Evolutionary conservation across 2,888 invertebrate species (phyloP), one percentile per base, ranked within the genome.

Genomic region (Cyrtodaria siliqua): DNA sequence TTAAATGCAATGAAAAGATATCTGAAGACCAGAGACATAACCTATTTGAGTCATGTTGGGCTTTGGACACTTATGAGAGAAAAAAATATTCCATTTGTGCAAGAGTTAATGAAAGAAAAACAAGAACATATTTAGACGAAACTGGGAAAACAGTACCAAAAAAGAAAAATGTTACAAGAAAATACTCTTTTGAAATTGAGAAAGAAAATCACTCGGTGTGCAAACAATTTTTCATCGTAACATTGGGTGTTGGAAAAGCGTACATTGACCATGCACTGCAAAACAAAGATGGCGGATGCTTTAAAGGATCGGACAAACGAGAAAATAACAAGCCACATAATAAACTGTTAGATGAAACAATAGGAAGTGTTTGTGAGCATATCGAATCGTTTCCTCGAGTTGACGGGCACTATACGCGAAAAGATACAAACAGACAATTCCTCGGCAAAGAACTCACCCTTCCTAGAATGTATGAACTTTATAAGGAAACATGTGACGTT

Each of bases 341-440:
- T 27, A 57, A 57, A 27, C 38, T 40, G 20, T 40, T 38, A 3
- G 42, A 57, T 20, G 23, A 57, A 23, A 52, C 14, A 9, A 14
- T 68, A 18, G 29, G 61, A 12, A 18, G 12, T 18, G 70, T 80
- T 0, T 52, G 50, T 26, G 20, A 61, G n/a, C 80, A 76, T 57
- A 79, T 79, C n/a, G 62, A 73, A 20, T 80, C 76, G 12, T 80
- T 80, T 57, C 70, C 72, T 18, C 53, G 42, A 40, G 70, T 80
- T 20, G 76, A 72, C 20, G 40, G 53, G n/a, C 76, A 76, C 44
- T 80, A 80, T 59, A 47, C 56, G 26, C 38, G 80, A 57, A 69
- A 73, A 56, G 44, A 64, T 14, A 59, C 69, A 23, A 69, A 57
- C 6, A 61, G 68, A 20, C 20, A 70, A 44, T 72, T 60, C 44